Percentiles rank a stretch among this genome's conserved stretches.
Evolutionary conservation across 2,797 vertebrate species (phyloP).

Genomic region (Sebastes diaconus): DNA sequence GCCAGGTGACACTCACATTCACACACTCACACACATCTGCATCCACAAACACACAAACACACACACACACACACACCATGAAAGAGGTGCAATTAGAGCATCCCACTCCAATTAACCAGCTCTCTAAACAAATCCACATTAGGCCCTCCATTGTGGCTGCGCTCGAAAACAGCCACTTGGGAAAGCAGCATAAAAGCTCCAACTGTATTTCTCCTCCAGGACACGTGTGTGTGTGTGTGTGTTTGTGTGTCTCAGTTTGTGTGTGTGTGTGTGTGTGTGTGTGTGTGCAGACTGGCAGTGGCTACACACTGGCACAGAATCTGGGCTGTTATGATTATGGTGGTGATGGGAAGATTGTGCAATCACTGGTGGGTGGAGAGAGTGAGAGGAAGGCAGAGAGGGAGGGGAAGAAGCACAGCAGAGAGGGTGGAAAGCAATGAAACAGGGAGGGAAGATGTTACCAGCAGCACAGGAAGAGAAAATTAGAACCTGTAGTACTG

Average conservation of each 20-base stretch:
- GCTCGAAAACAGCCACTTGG: slow-evolving; percentile 87
- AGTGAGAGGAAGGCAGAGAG: slow-evolving; percentile 38
- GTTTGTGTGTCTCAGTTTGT: not conserved
- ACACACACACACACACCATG: slow-evolving; percentile 49
- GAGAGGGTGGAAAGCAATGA: slow-evolving; percentile 32
- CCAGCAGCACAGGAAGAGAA: slow-evolving; percentile 22
- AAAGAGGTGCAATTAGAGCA: slow-evolving; percentile 87
- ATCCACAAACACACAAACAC: slow-evolving; percentile 25
- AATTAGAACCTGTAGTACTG: slow-evolving; percentile 40
- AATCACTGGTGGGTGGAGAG: slow-evolving; percentile 69
- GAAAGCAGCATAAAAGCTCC: slow-evolving; percentile 83
- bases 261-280: slow-evolving; percentile 16
- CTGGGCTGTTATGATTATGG: slow-evolving; percentile 63
- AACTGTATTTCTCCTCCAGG: slow-evolving; percentile 79
- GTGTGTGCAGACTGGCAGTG: slow-evolving; percentile 29
- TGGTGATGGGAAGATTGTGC: slow-evolving; percentile 73
- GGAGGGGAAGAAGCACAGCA: slow-evolving; percentile 39
- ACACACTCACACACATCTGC: slow-evolving; percentile 56
- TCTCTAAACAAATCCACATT: slow-evolving; percentile 88
- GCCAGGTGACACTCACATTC: slow-evolving; percentile 75
- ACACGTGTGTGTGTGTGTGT: slow-evolving; percentile 22
- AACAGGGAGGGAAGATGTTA: slow-evolving; percentile 39
- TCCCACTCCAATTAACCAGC: slow-evolving; percentile 87
- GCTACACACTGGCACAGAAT: slow-evolving; percentile 59
- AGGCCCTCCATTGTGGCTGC: slow-evolving; percentile 85